Conservation (phyloP, 2,113 vertebrate genomes). For the Heliornis fulica region DNA sequence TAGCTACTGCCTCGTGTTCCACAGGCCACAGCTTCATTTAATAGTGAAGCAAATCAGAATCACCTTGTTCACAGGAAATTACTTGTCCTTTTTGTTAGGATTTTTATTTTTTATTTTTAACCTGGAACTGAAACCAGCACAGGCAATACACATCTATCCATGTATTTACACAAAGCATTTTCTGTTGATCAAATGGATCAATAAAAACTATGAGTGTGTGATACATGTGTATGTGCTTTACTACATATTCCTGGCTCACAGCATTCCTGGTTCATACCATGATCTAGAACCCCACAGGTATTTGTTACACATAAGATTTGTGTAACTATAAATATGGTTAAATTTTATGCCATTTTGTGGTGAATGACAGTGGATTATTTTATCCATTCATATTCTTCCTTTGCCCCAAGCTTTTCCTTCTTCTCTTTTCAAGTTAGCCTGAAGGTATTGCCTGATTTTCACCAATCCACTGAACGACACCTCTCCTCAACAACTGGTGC, state of each 20-base stretch:
- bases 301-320: not conserved
- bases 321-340: not conserved
- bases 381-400: not conserved
- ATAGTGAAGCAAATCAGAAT: not conserved
- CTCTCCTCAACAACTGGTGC: not conserved
- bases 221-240: conserved; percentile 16
- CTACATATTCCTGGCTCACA: not conserved
- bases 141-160: not conserved
- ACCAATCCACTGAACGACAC: not conserved
- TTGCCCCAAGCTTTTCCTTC: not conserved
- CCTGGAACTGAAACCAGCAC: not conserved
- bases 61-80: not conserved
- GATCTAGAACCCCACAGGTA: not conserved
- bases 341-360: not conserved
- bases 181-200: not conserved
- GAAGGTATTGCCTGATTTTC: not conserved
- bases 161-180: not conserved
- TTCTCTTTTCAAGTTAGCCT: not conserved
- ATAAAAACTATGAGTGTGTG: not conserved
- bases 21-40: not conserved
- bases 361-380: not conserved
- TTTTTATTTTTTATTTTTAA: not conserved
- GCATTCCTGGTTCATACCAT: no score
- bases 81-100: not conserved
- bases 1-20: not conserved